Evolutionary conservation across 2,888 invertebrate genomes (phyloP).

Genomic region (Eilema caniola): DNA sequence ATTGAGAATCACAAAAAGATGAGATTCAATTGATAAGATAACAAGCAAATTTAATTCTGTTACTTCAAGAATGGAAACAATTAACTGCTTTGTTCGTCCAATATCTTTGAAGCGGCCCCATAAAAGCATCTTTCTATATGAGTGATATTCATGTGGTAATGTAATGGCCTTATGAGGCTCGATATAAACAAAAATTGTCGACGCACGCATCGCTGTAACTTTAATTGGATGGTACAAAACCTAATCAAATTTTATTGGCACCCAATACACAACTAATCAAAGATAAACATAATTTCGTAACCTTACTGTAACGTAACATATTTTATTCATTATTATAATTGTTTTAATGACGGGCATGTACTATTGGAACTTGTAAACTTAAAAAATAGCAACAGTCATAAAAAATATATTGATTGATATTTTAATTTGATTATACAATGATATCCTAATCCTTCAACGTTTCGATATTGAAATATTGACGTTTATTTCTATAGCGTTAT

Average conservation of each 20-base stretch:
- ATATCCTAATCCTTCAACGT: constrained; percentile 51
- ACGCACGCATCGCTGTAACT: constrained; percentile 40
- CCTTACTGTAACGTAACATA: constrained; percentile 42
- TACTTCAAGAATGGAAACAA: constrained; percentile 14
- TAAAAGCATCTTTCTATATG: constrained; percentile 24
- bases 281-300: constrained; percentile 59
- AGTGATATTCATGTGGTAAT: constrained; percentile 32
- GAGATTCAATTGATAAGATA: not conserved
- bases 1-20: not conserved
- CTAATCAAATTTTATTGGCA: constrained; percentile 58
- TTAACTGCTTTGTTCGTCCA: constrained; percentile 14
- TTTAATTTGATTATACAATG: constrained; percentile 53
- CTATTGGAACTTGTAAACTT: constrained; percentile 41
- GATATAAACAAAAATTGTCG: constrained; percentile 51
- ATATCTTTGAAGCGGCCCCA: constrained; percentile 11
- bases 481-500: constrained; percentile 46
- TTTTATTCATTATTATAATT: constrained; percentile 56
- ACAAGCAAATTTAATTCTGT: not conserved
- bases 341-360: constrained; percentile 48
- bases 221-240: constrained; percentile 55
- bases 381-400: constrained; percentile 41
- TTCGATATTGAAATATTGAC: constrained; percentile 53
- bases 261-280: constrained; percentile 55
- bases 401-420: constrained; percentile 47
- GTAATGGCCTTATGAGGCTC: constrained; percentile 38